A percentile compares a stretch with the other conserved stretches of the same genome.
phyloP scores from a whole-genome alignment of 2,888 invertebrate genomes.

The Linnaemya vulpina region DNA sequence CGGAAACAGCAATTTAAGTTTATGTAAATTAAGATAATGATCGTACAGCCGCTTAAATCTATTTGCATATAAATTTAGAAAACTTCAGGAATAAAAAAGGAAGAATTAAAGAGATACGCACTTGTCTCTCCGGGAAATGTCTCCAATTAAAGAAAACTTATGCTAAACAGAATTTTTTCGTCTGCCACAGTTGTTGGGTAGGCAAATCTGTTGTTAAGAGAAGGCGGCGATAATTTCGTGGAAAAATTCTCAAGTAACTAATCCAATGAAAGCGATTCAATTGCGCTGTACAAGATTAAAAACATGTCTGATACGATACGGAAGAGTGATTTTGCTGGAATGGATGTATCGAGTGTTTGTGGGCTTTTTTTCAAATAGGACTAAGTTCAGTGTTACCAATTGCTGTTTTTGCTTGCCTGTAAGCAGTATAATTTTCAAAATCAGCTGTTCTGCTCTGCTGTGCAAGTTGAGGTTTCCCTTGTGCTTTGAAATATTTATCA shows the following conservation, averaged over 20 bases:
- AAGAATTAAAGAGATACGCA: neutral
- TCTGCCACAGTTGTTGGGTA: neutral
- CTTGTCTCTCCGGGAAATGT: neutral
- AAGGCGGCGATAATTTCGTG: neutral
- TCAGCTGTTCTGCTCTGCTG: too few relatives aligned
- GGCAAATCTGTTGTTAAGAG: neutral
- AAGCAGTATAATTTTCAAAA: too few relatives aligned
- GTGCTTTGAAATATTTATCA: too few relatives aligned
- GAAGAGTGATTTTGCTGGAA: too few relatives aligned
- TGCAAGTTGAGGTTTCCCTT: too few relatives aligned
- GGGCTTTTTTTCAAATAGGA: too few relatives aligned
- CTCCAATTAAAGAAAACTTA: neutral
- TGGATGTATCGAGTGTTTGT: too few relatives aligned
- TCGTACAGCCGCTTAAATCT: neutral
- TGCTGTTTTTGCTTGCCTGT: too few relatives aligned
- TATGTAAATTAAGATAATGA: slow-evolving; percentile 42
- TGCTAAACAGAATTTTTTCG: neutral
- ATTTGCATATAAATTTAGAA: slow-evolving; percentile 10
- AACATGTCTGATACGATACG: too few relatives aligned
- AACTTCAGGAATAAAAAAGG: neutral
- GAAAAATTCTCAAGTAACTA: neutral
- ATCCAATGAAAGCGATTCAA: neutral
- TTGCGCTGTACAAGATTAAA: too few relatives aligned
- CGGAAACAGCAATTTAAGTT: slow-evolving; percentile 68
- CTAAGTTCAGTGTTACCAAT: too few relatives aligned